Conservation (phyloP, 2,113 vertebrate genomes). For the Mystacornis crossleyi region DNA sequence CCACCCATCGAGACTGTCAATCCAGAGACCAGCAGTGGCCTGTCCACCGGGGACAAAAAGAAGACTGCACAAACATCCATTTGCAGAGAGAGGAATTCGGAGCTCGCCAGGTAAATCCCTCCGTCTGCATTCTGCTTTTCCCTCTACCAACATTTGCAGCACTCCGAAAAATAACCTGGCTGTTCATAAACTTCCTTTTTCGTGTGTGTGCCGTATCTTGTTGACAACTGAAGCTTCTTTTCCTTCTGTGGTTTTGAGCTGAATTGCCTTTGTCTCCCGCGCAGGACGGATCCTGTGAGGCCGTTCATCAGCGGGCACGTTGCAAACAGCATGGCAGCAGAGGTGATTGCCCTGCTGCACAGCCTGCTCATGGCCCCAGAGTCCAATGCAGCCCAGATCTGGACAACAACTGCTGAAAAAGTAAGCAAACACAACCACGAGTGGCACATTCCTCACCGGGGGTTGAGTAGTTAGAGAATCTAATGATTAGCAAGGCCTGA, state of each 20-base stretch:
- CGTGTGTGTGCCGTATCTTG: background rate
- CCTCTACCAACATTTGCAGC: fast-evolving
- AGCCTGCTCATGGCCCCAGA: conserved; percentile 95
- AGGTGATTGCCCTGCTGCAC: conserved; percentile 95
- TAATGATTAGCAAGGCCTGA: background rate
- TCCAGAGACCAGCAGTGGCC: conserved; percentile 84
- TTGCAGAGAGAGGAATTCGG: conserved; percentile 93
- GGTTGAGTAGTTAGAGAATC: background rate
- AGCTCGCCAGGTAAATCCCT: conserved; percentile 86
- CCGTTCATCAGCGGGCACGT: conserved; percentile 98
- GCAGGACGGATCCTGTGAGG: conserved; percentile 91
- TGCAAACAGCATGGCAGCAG: conserved; percentile 98
- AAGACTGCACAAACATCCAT: conserved; percentile 93
- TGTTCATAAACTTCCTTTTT: background rate
- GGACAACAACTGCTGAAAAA: conserved; percentile 97
- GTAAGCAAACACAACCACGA: conserved; percentile 52
- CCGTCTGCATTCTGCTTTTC: background rate
- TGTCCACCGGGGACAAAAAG: conserved; percentile 94
- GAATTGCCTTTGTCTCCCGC: background rate
- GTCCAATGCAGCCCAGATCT: conserved; percentile 96
- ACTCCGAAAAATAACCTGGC: background rate
- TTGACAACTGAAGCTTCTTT: background rate
- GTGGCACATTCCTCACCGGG: background rate
- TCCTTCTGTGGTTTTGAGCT: background rate
- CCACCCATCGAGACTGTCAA: conserved; percentile 86